Evolutionary conservation across 2,797 vertebrate species (phyloP).

Genomic region (Tadarida brasiliensis): DNA sequence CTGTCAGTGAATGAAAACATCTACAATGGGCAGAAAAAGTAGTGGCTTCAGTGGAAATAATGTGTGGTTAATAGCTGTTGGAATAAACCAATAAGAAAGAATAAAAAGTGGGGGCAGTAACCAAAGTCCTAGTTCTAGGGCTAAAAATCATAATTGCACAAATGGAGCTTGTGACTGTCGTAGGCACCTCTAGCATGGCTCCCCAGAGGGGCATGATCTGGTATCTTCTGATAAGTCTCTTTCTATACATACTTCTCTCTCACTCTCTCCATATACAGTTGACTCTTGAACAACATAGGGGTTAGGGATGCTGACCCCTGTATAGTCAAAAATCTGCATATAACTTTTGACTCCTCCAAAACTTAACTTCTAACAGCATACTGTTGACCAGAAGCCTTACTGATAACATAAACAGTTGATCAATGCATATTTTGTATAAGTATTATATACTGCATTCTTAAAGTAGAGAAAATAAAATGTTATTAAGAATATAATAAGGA

Average conservation of each 20-base stretch:
- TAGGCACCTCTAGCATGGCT: background rate
- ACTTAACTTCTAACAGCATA: background rate
- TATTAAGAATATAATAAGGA: background rate
- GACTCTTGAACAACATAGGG: background rate
- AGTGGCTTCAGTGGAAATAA: background rate
- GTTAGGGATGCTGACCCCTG: too few relatives aligned
- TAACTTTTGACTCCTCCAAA: background rate
- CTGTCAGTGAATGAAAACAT: background rate
- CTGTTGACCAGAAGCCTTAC: background rate
- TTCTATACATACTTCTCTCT: background rate
- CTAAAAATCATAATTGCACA: background rate
- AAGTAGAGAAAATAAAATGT: background rate
- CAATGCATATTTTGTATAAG: background rate
- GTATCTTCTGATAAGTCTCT: background rate
- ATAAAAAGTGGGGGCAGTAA: background rate
- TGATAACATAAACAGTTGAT: background rate
- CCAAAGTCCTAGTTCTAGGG: background rate
- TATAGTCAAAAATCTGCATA: background rate
- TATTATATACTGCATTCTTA: background rate
- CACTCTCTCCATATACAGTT: background rate
- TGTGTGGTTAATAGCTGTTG: background rate
- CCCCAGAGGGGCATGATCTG: background rate
- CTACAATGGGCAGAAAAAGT: background rate
- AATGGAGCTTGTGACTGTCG: background rate
- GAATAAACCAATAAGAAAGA: background rate